These are phyloP conservation scores for Drosophila tanythrix DNA, from an alignment of 2,888 invertebrate genomes.

Conservation along the genomic window DNA sequence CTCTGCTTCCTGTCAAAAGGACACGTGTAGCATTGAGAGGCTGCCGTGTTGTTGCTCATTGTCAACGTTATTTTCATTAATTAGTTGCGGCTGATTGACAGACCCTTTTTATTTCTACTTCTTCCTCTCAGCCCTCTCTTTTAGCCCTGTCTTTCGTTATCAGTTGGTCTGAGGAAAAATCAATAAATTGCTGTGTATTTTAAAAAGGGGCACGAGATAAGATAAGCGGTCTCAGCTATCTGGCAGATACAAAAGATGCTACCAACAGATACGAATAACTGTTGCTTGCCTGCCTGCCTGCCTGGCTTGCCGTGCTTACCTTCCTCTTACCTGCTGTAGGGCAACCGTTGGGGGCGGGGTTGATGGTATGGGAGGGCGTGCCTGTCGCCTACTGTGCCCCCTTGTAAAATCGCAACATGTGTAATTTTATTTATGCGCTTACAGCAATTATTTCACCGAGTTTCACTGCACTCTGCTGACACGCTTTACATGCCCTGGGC, in stretches of 20 bases:
- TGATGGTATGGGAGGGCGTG: constrained; percentile 16
- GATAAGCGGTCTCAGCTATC: constrained; percentile 43
- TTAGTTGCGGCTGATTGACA: constrained; percentile 64
- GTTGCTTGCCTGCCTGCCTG: constrained; percentile 23
- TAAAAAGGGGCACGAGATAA: constrained; percentile 50
- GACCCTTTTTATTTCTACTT: constrained; percentile 34
- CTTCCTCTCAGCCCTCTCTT: neutral
- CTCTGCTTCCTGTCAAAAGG: constrained; percentile 9
- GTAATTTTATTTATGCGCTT: constrained; percentile 66
- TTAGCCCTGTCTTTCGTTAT: constrained; percentile 43
- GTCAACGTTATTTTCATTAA: constrained; percentile 59
- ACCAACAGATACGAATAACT: constrained; percentile 38
- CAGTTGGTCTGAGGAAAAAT: constrained; percentile 38
- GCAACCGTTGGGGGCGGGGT: neutral
- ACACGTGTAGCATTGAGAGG: constrained; percentile 36
- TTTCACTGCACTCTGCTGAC: constrained; percentile 78
- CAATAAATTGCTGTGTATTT: constrained; percentile 46
- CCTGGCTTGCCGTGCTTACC: constrained; percentile 2
- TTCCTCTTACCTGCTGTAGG: constrained; percentile 24
- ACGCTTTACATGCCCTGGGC: constrained; percentile 75
- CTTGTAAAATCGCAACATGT: constrained; percentile 63
- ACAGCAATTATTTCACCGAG: constrained; percentile 77
- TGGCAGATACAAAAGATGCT: constrained; percentile 40
- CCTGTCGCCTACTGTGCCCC: constrained; percentile 39
- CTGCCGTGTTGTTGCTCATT: constrained; percentile 33